Evolutionary conservation across 1,140 invertebrate species (phyloP).

Genomic region (Platyura marginata): DNA sequence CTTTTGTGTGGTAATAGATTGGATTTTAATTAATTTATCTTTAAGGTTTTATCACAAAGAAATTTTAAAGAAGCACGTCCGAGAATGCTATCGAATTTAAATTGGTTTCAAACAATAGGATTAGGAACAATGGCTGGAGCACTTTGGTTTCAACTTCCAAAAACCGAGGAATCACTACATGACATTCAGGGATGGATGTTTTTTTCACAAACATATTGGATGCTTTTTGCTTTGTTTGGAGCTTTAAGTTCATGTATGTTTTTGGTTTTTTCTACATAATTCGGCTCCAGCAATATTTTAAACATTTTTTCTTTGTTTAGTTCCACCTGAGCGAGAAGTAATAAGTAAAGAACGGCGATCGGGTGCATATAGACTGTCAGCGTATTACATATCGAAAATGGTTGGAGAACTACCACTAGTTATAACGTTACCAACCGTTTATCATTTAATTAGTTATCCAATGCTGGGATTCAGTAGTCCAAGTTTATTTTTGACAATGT

Average conservation of each 20-base stretch:
- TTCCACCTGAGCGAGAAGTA: conserved; percentile 65
- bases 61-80: conserved; percentile 65
- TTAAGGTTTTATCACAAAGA: conserved; percentile 45
- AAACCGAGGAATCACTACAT: conserved; percentile 52
- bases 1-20: no score
- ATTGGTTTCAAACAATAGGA: conserved; percentile 63
- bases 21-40: conserved; percentile 4
- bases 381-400: conserved; percentile 76
- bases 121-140: conserved; percentile 56
- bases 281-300: background rate
- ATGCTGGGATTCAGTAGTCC: conserved; percentile 43
- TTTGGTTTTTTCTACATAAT: no score
- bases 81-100: conserved; percentile 60
- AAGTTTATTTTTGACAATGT: conserved; percentile 46
- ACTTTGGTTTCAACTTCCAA: conserved; percentile 60
- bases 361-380: conserved; percentile 64
- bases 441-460: conserved; percentile 62
- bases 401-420: conserved; percentile 63
- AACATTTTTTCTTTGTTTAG: conserved; percentile 22
- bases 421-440: conserved; percentile 57
- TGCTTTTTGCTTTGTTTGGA: conserved; percentile 67
- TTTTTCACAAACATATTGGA: conserved; percentile 74
- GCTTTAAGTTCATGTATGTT: conserved; percentile 47
- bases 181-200: conserved; percentile 79
- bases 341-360: conserved; percentile 67